Conservation (phyloP, 2,888 invertebrate species). For the Caenorhabditis sulstoni region DNA sequence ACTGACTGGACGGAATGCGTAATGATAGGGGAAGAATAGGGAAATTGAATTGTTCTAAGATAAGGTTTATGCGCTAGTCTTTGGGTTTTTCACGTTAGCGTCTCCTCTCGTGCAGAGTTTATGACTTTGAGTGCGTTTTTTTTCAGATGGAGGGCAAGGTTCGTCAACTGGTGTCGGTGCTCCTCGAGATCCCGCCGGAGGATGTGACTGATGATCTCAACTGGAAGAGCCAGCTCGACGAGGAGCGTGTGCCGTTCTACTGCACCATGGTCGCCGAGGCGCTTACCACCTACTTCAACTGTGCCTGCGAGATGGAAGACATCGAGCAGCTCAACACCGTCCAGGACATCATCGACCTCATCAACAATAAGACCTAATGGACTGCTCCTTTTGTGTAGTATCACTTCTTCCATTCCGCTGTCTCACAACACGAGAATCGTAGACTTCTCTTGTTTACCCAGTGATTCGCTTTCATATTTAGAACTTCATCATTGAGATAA, state of each 20-base stretch:
- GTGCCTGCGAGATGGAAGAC: constrained; percentile 26
- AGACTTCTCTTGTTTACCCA: too few relatives aligned
- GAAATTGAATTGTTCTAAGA: constrained; percentile 23
- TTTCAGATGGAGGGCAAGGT: constrained; percentile 24
- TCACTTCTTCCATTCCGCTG: neutral
- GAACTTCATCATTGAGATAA: too few relatives aligned
- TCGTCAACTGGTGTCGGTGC: constrained; percentile 7
- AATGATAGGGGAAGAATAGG: neutral
- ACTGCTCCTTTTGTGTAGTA: neutral
- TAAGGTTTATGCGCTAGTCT: constrained; percentile 3
- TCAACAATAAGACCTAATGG: constrained; percentile 21
- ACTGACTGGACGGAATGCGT: neutral
- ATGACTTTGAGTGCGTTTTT: too few relatives aligned
- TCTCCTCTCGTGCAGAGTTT: too few relatives aligned
- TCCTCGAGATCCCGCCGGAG: constrained; percentile 3
- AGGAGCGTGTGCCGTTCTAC: constrained; percentile 30
- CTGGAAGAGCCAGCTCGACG: constrained; percentile 16
- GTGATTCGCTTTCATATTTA: too few relatives aligned
- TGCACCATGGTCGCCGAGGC: constrained; percentile 41
- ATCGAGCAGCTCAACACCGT: constrained; percentile 23
- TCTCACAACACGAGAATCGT: too few relatives aligned
- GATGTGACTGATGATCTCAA: constrained; percentile 8
- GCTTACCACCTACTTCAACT: constrained; percentile 20
- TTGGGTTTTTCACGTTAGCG: too few relatives aligned
- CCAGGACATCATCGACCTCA: constrained; percentile 36